Percentiles rank a stretch among this genome's conserved stretches.
Conservation (phyloP, 2,888 invertebrate genomes). For the Tethea ocularis region DNA sequence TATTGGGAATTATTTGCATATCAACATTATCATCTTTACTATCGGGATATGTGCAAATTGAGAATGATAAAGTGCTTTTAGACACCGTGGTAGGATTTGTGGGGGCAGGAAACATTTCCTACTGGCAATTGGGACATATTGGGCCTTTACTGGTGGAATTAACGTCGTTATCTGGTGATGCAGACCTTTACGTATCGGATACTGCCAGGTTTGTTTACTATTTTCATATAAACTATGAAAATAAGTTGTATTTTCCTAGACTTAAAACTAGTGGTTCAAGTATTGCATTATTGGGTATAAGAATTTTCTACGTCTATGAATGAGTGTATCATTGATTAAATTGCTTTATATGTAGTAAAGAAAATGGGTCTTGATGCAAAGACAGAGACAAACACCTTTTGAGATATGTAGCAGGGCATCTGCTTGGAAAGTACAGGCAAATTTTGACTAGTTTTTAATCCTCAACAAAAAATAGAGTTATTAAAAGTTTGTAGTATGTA, state of each 20-base stretch:
- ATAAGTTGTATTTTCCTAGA: not conserved
- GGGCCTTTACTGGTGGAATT: slow-evolving; percentile 69
- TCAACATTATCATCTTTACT: slow-evolving; percentile 66
- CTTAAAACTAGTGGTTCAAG: too few species aligned
- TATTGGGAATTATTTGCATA: slow-evolving; percentile 66
- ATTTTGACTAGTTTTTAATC: too few species aligned
- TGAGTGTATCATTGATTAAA: too few species aligned
- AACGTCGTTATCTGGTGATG: slow-evolving; percentile 67
- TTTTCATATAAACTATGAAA: not conserved
- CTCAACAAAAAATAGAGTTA: too few species aligned
- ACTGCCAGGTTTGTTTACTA: slow-evolving; percentile 53
- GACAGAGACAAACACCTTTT: too few species aligned
- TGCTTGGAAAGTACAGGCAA: too few species aligned
- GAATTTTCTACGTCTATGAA: too few species aligned
- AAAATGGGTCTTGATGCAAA: too few species aligned
- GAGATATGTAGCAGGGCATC: too few species aligned
- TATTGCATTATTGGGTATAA: too few species aligned
- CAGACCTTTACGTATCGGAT: slow-evolving; percentile 74
- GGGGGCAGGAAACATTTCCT: slow-evolving; percentile 74
- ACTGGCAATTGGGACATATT: slow-evolving; percentile 71
- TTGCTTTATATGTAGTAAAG: too few species aligned
- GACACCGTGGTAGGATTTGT: slow-evolving; percentile 68
- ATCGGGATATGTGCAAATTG: slow-evolving; percentile 54
- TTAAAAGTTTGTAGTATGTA: too few species aligned
- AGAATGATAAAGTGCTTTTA: slow-evolving; percentile 60